Evolutionary conservation across 2,113 vertebrate genomes (phyloP).

Genomic region (Uria lomvia): DNA sequence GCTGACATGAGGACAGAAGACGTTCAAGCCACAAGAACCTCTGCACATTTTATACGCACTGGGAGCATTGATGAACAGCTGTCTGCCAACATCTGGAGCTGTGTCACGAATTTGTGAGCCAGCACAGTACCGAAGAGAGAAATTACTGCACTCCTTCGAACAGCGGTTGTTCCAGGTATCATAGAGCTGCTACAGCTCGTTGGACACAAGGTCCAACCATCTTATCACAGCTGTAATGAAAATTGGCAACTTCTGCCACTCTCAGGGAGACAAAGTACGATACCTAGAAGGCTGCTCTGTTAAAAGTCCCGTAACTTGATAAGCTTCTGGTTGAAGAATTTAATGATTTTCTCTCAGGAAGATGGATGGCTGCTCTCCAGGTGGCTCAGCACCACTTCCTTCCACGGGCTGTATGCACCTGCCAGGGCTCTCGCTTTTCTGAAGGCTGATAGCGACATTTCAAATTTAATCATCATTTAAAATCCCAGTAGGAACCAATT

Average conservation of each 20-base stretch:
- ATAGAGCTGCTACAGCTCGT: rapidly evolving
- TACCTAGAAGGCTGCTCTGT: neutral
- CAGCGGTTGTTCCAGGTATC: neutral
- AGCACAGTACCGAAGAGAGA: neutral
- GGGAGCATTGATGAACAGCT: neutral
- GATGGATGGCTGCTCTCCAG: slow-evolving; percentile 10
- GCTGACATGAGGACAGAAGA: neutral
- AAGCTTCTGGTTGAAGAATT: neutral
- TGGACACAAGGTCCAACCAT: neutral
- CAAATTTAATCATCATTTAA: slow-evolving; percentile 28
- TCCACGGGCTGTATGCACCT: rapidly evolving
- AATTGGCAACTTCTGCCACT: neutral
- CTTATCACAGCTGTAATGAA: neutral
- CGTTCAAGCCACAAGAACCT: neutral
- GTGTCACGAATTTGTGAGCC: neutral
- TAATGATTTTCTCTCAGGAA: slow-evolving; percentile 42
- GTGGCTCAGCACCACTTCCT: neutral
- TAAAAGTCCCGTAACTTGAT: neutral
- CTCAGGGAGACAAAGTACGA: neutral
- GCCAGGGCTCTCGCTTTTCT: neutral
- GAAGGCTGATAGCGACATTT: neutral
- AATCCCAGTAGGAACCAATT: slow-evolving; percentile 21
- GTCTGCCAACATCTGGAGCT: neutral
- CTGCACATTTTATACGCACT: neutral
- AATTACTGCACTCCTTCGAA: rapidly evolving